Percentiles rank a stretch among this genome's conserved stretches.
Evolutionary conservation across 2,888 invertebrate species (phyloP).

Genomic region (Sinohyriopsis cumingii): DNA sequence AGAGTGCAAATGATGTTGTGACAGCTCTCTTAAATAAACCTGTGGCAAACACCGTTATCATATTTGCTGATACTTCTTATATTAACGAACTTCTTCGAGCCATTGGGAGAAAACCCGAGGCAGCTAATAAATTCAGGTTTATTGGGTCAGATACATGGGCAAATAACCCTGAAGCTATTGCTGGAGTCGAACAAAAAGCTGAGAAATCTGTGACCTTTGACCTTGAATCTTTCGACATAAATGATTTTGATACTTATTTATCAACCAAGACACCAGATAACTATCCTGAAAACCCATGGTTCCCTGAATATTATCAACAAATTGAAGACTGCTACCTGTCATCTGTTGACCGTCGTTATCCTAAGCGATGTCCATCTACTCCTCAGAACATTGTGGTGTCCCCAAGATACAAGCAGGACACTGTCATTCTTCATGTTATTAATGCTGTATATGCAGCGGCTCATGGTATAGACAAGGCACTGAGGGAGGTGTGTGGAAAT

Average conservation of each 20-base stretch:
- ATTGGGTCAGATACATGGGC: conserved; percentile 63
- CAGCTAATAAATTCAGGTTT: conserved; percentile 49
- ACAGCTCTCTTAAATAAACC: conserved; percentile 54
- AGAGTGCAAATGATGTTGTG: conserved; percentile 56
- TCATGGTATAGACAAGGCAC: conserved; percentile 55
- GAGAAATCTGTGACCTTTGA: conserved; percentile 51
- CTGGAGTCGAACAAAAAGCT: conserved; percentile 43
- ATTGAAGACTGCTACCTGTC: conserved; percentile 68
- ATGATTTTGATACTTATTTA: conserved; percentile 60
- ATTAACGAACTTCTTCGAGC: conserved; percentile 58
- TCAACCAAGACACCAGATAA: conserved; percentile 52
- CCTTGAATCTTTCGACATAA: conserved; percentile 53
- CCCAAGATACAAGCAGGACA: conserved; percentile 58
- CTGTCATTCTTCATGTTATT: conserved; percentile 61
- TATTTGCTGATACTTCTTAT: conserved; percentile 55
- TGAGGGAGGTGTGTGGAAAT: conserved; percentile 53
- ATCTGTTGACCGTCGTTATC: conserved; percentile 36
- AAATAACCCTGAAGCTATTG: conserved; percentile 45
- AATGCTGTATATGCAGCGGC: conserved; percentile 67
- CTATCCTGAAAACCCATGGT: conserved; percentile 72
- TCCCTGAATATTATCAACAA: conserved; percentile 71
- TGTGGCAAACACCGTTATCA: conserved; percentile 61
- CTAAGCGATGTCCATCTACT: conserved; percentile 35
- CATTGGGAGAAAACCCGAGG: conserved; percentile 42
- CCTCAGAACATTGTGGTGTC: conserved; percentile 41